Evolutionary conservation across 2,113 vertebrate genomes (phyloP).

Genomic region (Laticauda laticaudata): DNA sequence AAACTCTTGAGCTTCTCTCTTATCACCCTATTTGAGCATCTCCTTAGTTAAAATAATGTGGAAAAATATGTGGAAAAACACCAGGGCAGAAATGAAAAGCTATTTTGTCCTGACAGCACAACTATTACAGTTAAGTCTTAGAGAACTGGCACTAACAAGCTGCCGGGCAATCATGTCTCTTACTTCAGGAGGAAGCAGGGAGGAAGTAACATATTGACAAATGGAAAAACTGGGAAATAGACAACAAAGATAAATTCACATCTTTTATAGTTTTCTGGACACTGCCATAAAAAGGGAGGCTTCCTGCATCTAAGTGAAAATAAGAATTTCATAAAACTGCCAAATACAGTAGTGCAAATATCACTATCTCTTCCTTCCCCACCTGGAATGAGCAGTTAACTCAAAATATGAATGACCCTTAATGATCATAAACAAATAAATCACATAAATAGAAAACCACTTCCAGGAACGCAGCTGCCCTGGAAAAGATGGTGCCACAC

Average conservation of each 20-base stretch:
- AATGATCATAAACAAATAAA: not conserved
- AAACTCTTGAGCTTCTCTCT: not conserved
- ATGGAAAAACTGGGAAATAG: not conserved
- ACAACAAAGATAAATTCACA: not conserved
- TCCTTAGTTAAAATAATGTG: not conserved
- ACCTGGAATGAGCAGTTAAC: not conserved
- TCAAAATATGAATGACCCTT: not conserved
- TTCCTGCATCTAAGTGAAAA: not conserved
- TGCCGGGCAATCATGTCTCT: not conserved
- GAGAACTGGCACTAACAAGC: not conserved
- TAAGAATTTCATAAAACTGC: not conserved
- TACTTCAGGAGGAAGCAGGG: not conserved
- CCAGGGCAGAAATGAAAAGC: not conserved
- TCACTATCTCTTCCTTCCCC: not conserved
- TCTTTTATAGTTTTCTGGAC: not conserved
- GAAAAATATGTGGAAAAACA: not conserved
- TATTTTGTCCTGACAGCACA: not conserved
- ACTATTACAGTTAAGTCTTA: not conserved
- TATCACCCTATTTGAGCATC: not conserved
- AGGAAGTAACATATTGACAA: not conserved
- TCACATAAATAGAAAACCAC: not conserved
- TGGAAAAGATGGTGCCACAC: not conserved
- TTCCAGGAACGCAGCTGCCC: not conserved
- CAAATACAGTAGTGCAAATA: not conserved
- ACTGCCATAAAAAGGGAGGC: not conserved